These are phyloP conservation scores for Rhimphoctona megacephalus DNA, from an alignment of 2,888 invertebrate genomes.

Conservation along the genomic window DNA sequence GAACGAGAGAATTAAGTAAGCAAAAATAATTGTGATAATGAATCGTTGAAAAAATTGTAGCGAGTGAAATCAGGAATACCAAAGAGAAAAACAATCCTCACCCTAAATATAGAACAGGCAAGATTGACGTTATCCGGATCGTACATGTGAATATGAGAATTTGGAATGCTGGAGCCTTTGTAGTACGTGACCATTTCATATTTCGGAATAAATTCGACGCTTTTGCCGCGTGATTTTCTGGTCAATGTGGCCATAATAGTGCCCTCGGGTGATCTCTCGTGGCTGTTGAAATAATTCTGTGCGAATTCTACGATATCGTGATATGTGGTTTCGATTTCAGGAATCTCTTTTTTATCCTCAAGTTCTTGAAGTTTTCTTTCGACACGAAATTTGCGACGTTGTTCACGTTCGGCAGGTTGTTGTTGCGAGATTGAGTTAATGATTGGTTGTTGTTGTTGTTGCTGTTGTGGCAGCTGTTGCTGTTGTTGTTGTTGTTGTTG, in stretches of 20 bases:
- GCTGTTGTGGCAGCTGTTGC: constrained; percentile 67
- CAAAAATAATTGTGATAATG: background rate
- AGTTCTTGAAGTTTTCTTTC: constrained; percentile 94
- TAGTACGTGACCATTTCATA: constrained; percentile 97
- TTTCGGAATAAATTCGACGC: constrained; percentile 93
- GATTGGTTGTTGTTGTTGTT: constrained; percentile 70
- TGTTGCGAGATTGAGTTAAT: constrained; percentile 75
- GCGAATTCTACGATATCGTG: constrained; percentile 97
- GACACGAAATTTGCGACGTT: constrained; percentile 93
- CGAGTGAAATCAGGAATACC: background rate
- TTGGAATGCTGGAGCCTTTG: constrained; percentile 94
- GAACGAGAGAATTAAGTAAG: background rate
- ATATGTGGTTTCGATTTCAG: constrained; percentile 86
- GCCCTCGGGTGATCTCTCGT: constrained; percentile 94
- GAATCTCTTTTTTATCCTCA: constrained; percentile 87
- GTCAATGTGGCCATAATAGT: constrained; percentile 95
- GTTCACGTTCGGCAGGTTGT: constrained; percentile 89
- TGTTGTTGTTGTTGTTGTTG: constrained; percentile 68
- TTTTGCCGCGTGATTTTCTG: constrained; percentile 90
- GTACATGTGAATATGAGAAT: constrained; percentile 97
- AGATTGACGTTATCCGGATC: constrained; percentile 97
- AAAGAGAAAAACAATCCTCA: constrained; percentile 82
- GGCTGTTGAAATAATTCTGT: constrained; percentile 96
- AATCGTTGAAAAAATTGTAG: background rate
- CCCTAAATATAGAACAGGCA: constrained; percentile 95